Conservation (phyloP, 2,797 vertebrate genomes). For the Streptopelia turtur region DNA sequence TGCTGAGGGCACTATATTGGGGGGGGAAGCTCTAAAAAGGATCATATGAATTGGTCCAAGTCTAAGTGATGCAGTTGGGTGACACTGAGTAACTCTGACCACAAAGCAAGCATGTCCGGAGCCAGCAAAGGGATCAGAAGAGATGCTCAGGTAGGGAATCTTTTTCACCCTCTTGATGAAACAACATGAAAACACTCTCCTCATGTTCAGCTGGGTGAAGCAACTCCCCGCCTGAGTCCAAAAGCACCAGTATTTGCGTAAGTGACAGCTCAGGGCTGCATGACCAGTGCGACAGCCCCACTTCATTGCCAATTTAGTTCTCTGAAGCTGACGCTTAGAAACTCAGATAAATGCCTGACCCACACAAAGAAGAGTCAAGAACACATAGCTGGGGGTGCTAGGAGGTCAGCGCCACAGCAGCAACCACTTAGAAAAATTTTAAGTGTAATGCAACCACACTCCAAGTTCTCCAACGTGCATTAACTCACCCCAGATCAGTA, state of each 20-base stretch:
- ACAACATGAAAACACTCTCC: neutral
- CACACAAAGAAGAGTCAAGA: neutral
- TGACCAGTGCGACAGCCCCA: neutral
- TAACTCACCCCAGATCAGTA: neutral
- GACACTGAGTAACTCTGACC: neutral
- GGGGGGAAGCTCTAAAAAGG: neutral
- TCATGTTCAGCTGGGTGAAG: neutral
- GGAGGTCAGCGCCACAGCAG: neutral
- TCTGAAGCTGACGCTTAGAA: neutral
- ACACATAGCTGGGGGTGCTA: neutral
- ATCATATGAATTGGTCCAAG: neutral
- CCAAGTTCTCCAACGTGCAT: neutral
- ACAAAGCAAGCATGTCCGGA: neutral
- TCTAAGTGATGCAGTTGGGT: too few species aligned
- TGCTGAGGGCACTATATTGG: neutral
- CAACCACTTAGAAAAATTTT: neutral
- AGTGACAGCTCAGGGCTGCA: neutral
- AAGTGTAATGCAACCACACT: neutral
- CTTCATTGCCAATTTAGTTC: neutral
- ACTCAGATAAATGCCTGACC: neutral
- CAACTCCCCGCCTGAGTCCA: neutral
- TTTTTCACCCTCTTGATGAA: neutral
- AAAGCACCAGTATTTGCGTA: neutral
- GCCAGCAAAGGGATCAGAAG: neutral
- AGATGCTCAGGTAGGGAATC: neutral